Conservation (phyloP, 2,797 vertebrate species). For the Karalla daura region DNA sequence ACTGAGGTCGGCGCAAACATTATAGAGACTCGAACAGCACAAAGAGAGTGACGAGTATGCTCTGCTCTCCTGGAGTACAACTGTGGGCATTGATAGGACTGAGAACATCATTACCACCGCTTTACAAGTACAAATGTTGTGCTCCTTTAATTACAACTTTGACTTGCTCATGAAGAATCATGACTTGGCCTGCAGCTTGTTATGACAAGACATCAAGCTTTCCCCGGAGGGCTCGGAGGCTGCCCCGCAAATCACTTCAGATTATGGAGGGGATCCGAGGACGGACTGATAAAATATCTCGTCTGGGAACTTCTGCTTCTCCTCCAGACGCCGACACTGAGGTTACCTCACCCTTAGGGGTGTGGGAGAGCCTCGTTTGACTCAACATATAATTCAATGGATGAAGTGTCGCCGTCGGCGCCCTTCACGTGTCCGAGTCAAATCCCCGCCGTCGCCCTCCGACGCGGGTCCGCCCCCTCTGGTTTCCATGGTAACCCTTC, state of each 20-base stretch:
- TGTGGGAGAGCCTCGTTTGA: conserved; percentile 40
- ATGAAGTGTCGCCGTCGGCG: conserved; percentile 24
- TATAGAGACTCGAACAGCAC: not conserved
- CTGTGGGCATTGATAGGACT: not conserved
- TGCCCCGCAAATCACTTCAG: not conserved
- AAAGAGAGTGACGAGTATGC: not conserved
- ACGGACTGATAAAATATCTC: not conserved
- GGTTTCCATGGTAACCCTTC: conserved; percentile 65
- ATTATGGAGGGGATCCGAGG: not conserved
- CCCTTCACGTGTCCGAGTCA: conserved; percentile 32
- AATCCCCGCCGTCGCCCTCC: conserved; percentile 35
- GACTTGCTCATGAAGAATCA: not conserved
- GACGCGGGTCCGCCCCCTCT: conserved; percentile 35
- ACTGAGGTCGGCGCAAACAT: not conserved
- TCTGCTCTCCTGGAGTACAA: not conserved
- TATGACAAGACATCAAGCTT: not conserved
- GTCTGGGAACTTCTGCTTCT: conserved; percentile 10
- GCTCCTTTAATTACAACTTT: not conserved
- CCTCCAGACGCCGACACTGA: conserved; percentile 1
- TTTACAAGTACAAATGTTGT: not conserved
- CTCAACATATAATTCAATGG: conserved; percentile 43
- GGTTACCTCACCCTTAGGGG: conserved; percentile 40
- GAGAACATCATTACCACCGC: not conserved
- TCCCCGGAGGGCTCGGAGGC: not conserved
- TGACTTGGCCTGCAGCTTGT: not conserved